Evolutionary conservation across 37 sponge, comb jelly and placozoan species (phyloP).

Genomic region (Geodia barretti): DNA sequence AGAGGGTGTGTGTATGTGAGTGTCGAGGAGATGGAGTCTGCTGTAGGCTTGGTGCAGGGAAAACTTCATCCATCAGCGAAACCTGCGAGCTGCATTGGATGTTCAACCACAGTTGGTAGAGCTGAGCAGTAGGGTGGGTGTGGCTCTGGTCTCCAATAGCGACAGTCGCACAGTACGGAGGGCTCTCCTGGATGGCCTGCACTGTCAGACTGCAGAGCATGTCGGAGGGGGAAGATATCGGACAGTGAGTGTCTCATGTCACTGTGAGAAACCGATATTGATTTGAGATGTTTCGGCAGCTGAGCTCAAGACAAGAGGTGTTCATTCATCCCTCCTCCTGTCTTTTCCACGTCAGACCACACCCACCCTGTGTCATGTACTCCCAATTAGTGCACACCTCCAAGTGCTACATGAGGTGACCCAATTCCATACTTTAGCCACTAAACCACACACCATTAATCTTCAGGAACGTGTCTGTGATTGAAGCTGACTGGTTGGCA

Average conservation of each 20-base stretch:
- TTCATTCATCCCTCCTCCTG: conserved; percentile 88
- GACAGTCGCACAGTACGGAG: conserved; percentile 21
- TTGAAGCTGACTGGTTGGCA: not conserved
- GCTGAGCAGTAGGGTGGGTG: conserved; percentile 54
- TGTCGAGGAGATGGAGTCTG: not conserved
- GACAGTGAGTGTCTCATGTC: conserved; percentile 11
- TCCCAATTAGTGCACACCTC: conserved; percentile 82
- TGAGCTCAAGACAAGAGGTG: conserved; percentile 68
- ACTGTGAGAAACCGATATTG: not conserved
- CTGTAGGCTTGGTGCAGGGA: conserved; percentile 83
- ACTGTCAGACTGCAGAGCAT: conserved; percentile 76
- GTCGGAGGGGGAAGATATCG: conserved; percentile 68
- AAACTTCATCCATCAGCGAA: conserved; percentile 82
- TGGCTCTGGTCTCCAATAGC: conserved; percentile 39
- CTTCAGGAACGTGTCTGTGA: not conserved
- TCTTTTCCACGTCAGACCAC: conserved; percentile 73
- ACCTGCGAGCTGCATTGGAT: conserved; percentile 72
- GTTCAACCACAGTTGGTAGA: conserved; percentile 76
- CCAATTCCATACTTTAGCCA: too few species aligned
- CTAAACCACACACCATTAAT: too few species aligned
- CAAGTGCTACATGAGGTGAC: conserved; percentile 92
- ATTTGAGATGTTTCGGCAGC: conserved; percentile 3
- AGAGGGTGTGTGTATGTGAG: conserved; percentile 9
- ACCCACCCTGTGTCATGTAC: conserved; percentile 70
- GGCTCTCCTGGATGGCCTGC: conserved; percentile 70